Evolutionary conservation across 1,140 invertebrate species (phyloP).

Genomic region (Caenorhabditis latens): DNA sequence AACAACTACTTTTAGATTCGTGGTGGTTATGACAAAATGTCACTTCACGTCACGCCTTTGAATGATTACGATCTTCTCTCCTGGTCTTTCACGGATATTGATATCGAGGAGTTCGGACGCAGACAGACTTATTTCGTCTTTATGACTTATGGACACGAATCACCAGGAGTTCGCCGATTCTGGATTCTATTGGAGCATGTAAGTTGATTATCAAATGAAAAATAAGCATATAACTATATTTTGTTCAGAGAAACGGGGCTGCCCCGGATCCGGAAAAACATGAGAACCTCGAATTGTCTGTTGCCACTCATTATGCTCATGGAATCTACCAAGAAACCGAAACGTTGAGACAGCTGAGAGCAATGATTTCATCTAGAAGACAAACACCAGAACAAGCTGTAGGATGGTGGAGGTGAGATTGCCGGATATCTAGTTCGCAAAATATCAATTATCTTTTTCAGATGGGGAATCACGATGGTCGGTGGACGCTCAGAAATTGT

Average conservation of each 20-base stretch:
- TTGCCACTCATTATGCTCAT: conserved; percentile 77
- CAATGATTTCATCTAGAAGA: conserved; percentile 70
- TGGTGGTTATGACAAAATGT: conserved; percentile 70
- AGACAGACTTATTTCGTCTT: conserved; percentile 76
- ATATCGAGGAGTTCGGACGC: conserved; percentile 67
- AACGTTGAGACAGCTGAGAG: conserved; percentile 71
- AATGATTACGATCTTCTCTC: conserved; percentile 71
- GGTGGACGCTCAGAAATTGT: conserved; percentile 70
- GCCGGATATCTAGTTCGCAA: not conserved
- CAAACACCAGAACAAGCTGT: conserved; percentile 73
- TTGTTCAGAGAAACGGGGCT: conserved; percentile 62
- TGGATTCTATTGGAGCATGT: conserved; percentile 75
- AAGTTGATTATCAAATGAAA: not conserved
- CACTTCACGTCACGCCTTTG: conserved; percentile 75
- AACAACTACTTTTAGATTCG: conserved; percentile 49
- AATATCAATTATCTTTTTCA: not conserved
- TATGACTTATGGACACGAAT: conserved; percentile 74
- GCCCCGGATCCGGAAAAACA: conserved; percentile 58
- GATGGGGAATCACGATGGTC: conserved; percentile 73
- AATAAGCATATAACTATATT: not conserved
- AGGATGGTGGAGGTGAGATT: conserved; percentile 72
- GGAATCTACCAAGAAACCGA: conserved; percentile 74
- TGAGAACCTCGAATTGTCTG: conserved; percentile 73
- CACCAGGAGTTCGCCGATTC: conserved; percentile 69
- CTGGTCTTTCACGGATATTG: conserved; percentile 68